phyloP scores from a whole-genome alignment of 1,140 invertebrate genomes.

The Drosophila aff. region DNA sequence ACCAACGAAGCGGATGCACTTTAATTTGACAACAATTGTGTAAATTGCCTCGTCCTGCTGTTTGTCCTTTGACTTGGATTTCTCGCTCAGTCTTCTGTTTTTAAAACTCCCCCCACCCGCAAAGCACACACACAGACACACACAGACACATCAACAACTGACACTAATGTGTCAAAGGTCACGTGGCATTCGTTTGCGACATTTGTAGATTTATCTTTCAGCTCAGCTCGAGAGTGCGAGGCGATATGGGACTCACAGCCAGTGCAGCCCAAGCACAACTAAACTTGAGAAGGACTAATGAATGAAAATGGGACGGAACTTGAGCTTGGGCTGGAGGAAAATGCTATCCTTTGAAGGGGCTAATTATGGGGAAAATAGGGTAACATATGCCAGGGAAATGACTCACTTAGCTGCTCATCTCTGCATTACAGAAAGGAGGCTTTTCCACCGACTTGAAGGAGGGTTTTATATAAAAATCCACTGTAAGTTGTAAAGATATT shows the following conservation, averaged over 20 bases:
- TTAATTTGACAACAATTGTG: slow-evolving; percentile 85
- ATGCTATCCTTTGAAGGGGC: slow-evolving; percentile 12
- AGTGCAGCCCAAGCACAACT: slow-evolving; percentile 19
- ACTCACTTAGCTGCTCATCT: slow-evolving; percentile 1
- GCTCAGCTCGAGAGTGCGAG: slow-evolving; percentile 55
- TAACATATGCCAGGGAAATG: slow-evolving; percentile 1
- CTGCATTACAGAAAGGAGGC: too few relatives aligned
- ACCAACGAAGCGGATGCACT: slow-evolving; percentile 84
- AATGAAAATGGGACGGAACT: slow-evolving; percentile 21
- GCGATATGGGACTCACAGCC: slow-evolving; percentile 17
- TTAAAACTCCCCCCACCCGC: background rate
- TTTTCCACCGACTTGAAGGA: background rate
- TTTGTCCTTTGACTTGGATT: slow-evolving; percentile 70
- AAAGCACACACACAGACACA: slow-evolving; percentile 1
- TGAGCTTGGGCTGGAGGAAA: slow-evolving; percentile 5
- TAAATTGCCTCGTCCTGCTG: slow-evolving; percentile 81
- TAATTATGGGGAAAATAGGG: background rate
- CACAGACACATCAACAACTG: slow-evolving; percentile 64
- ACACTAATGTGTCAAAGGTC: slow-evolving; percentile 84
- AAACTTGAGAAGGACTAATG: slow-evolving; percentile 42
- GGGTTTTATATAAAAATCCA: background rate
- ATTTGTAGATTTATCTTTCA: slow-evolving; percentile 75
- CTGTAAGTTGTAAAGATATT: background rate
- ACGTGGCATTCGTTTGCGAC: slow-evolving; percentile 82
- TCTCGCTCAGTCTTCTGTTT: slow-evolving; percentile 23